Percentiles rank a stretch among this genome's conserved stretches.
Conservation (phyloP, 2,888 invertebrate genomes). For the Macrosiphum euphorbiae region DNA sequence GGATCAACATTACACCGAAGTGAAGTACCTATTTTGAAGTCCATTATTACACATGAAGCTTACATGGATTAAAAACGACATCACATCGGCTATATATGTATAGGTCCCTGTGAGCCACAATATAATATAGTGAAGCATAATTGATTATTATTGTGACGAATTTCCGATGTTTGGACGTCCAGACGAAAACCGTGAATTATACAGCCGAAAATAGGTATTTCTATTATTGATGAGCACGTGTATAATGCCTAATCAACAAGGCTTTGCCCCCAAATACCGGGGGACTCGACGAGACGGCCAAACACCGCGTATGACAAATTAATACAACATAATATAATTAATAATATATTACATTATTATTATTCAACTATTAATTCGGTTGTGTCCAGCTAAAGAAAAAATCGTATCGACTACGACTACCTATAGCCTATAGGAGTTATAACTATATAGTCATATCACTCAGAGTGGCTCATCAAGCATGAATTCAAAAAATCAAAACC, state of each 20-base stretch:
- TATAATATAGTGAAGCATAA: neutral
- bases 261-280: neutral
- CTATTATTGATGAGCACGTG: neutral
- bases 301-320: neutral
- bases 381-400: neutral
- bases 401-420: neutral
- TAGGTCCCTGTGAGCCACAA: too few species aligned
- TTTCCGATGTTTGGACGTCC: neutral
- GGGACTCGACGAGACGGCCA: neutral
- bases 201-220: neutral
- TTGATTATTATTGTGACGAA: neutral
- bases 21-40: neutral
- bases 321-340: neutral
- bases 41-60: constrained; percentile 29
- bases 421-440: neutral
- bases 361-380: neutral
- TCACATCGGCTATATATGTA: neutral
- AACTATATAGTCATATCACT: neutral
- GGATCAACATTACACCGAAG: neutral
- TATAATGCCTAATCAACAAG: neutral
- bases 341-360: neutral
- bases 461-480: neutral
- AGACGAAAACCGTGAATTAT: neutral
- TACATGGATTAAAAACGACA: constrained; percentile 17
- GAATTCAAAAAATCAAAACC: neutral